A percentile compares a stretch with the other conserved stretches of the same genome.
Evolutionary conservation across 2,888 invertebrate species (phyloP).

Genomic region (Notodonta ziczac): DNA sequence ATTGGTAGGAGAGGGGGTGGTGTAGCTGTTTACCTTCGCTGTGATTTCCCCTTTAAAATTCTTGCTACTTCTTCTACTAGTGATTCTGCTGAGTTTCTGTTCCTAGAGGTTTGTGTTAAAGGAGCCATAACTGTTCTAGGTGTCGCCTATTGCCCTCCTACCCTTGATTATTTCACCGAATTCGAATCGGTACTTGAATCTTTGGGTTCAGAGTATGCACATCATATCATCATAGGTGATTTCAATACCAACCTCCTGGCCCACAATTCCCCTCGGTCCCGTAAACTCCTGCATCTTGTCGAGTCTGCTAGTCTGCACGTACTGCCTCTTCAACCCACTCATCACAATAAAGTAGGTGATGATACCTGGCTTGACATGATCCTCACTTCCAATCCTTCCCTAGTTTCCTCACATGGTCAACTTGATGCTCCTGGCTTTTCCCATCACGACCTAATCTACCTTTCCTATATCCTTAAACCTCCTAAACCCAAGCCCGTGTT

Average conservation of each 20-base stretch:
- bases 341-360: slow-evolving; percentile 11
- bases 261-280: slow-evolving; percentile 5
- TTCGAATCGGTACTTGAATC: slow-evolving; percentile 15
- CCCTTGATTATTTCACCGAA: slow-evolving; percentile 15
- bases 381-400: slow-evolving; percentile 10
- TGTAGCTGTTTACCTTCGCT: background rate
- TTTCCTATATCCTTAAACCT: slow-evolving; percentile 8
- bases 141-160: slow-evolving; percentile 23
- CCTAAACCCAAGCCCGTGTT: slow-evolving; percentile 1
- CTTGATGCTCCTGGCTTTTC: slow-evolving; percentile 18
- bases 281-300: slow-evolving; percentile 8
- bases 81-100: slow-evolving; percentile 13
- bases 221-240: slow-evolving; percentile 23
- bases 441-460: slow-evolving; percentile 3
- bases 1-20: background rate
- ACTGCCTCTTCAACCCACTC: slow-evolving; percentile 17
- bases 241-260: slow-evolving; percentile 18
- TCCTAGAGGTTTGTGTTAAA: slow-evolving; percentile 12
- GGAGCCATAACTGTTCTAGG: slow-evolving; percentile 15
- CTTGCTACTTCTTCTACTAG: background rate
- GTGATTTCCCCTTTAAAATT: background rate
- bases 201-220: slow-evolving; percentile 14
- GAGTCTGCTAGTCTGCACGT: slow-evolving; percentile 10
- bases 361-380: slow-evolving; percentile 20
- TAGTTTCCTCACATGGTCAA: slow-evolving; percentile 18